Evolutionary conservation across 35 echinoderm and acorn worm species (phyloP).

Genomic region (Heliocidaris tuberculata): DNA sequence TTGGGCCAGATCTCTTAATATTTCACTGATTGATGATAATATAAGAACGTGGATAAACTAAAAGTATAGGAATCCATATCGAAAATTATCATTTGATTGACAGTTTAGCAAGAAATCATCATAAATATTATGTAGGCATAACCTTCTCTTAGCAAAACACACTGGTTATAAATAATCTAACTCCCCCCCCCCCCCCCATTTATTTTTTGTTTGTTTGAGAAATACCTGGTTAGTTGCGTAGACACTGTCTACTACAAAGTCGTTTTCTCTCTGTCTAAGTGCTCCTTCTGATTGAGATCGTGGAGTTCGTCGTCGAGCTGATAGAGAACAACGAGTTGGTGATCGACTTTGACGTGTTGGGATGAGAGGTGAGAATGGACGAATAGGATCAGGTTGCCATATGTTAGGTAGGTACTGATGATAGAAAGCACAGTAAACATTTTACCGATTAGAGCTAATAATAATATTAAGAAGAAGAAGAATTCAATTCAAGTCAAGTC

Average conservation of each 20-base stretch:
- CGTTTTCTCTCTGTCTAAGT: constrained; percentile 35
- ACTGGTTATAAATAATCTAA: no score
- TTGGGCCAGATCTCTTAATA: no score
- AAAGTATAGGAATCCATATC: no score
- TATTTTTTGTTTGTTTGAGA: no score
- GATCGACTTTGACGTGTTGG: constrained; percentile 23
- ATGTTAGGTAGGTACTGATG: not conserved
- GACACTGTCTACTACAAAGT: constrained; percentile 58
- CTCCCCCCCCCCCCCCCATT: not conserved
- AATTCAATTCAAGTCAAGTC: no score
- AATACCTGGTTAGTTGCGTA: constrained; percentile 54
- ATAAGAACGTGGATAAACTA: no score
- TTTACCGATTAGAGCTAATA: not conserved
- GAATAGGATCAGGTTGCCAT: constrained; percentile 15
- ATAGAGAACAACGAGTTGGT: constrained; percentile 33
- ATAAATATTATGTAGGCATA: no score
- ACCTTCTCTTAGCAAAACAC: no score
- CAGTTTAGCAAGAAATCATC: no score
- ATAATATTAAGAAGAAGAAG: no score
- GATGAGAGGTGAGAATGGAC: constrained; percentile 29
- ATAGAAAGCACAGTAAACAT: not conserved
- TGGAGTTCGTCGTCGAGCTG: constrained; percentile 51
- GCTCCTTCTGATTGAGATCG: not conserved
- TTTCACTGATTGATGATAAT: no score
- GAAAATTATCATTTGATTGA: no score